phyloP scores from a whole-genome alignment of 2,888 invertebrate species.

The Papilio demoleus region DNA sequence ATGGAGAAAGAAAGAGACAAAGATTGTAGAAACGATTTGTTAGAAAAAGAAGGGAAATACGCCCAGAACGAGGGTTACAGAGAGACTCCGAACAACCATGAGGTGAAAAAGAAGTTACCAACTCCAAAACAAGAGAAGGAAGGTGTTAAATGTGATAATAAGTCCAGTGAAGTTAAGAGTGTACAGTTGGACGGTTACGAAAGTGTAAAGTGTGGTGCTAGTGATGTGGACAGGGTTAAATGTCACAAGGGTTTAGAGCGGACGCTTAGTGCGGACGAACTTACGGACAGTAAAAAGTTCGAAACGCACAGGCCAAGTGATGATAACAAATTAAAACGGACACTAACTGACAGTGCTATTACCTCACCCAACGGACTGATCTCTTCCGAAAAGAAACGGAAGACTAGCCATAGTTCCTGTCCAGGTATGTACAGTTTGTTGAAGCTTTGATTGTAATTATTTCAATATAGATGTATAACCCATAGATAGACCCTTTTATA shows the following conservation, averaged over 20 bases:
- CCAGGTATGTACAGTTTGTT: constrained; percentile 68
- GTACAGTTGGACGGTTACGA: constrained; percentile 69
- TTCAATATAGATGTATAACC: too few species aligned
- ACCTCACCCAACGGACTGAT: constrained; percentile 84
- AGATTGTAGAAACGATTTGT: constrained; percentile 84
- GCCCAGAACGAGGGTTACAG: constrained; percentile 80
- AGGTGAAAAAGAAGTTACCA: constrained; percentile 77
- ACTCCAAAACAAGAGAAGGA: constrained; percentile 66
- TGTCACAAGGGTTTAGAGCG: constrained; percentile 70
- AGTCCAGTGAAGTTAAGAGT: constrained; percentile 68
- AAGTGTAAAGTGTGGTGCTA: constrained; percentile 67
- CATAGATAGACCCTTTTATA: too few species aligned
- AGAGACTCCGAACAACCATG: constrained; percentile 74
- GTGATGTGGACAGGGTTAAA: constrained; percentile 72
- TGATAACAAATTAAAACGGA: constrained; percentile 73
- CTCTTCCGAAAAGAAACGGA: constrained; percentile 85
- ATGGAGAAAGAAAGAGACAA: constrained; percentile 74
- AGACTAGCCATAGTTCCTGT: constrained; percentile 83
- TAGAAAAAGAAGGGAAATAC: constrained; percentile 82
- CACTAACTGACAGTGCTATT: constrained; percentile 73
- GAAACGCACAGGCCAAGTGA: constrained; percentile 44
- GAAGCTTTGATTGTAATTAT: constrained; percentile 37
- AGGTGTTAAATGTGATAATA: constrained; percentile 73
- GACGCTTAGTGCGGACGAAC: constrained; percentile 69
- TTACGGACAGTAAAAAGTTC: constrained; percentile 46